Evolutionary conservation across 2,888 invertebrate genomes (phyloP).

Genomic region (Clostera curtula): DNA sequence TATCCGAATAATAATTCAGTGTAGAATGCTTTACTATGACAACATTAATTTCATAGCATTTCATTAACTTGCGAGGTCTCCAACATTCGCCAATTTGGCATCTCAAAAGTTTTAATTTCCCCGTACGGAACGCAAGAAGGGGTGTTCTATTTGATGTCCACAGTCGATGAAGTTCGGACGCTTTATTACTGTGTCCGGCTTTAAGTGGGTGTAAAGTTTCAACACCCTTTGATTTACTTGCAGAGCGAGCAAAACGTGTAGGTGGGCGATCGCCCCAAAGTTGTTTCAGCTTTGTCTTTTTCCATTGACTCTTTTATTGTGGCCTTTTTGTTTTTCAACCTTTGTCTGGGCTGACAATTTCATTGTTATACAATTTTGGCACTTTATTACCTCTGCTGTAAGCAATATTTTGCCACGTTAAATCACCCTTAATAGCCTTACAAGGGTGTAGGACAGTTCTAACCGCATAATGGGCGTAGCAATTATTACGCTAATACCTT

Average conservation of each 20-base stretch:
- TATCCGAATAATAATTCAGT: no score
- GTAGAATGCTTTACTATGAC: no score
- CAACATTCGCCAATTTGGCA: conserved; percentile 29
- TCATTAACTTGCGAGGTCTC: conserved; percentile 7
- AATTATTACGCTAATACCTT: conserved; percentile 71
- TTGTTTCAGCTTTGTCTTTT: conserved; percentile 54
- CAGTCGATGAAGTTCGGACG: conserved; percentile 70
- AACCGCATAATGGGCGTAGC: conserved; percentile 62
- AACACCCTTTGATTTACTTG: conserved; percentile 75
- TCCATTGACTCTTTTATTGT: conserved; percentile 38
- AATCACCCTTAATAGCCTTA: conserved; percentile 27
- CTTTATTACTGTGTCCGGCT: conserved; percentile 75
- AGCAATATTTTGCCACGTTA: conserved; percentile 24
- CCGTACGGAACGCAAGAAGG: conserved; percentile 59
- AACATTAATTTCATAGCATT: neutral
- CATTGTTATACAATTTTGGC: no score
- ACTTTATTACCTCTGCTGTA: conserved; percentile 1
- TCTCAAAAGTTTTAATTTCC: conserved; percentile 66
- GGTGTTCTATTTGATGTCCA: conserved; percentile 69
- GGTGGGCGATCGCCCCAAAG: conserved; percentile 48
- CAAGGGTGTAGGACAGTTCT: conserved; percentile 44
- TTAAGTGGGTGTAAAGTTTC: conserved; percentile 76
- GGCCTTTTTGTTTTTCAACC: conserved; percentile 23
- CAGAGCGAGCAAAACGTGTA: conserved; percentile 59
- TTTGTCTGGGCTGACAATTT: neutral